A percentile compares a stretch with the other conserved stretches of the same genome.
These are phyloP conservation scores for Solenopsis invicta DNA, from an alignment of 1,140 invertebrate genomes.

Conservation along the genomic window DNA sequence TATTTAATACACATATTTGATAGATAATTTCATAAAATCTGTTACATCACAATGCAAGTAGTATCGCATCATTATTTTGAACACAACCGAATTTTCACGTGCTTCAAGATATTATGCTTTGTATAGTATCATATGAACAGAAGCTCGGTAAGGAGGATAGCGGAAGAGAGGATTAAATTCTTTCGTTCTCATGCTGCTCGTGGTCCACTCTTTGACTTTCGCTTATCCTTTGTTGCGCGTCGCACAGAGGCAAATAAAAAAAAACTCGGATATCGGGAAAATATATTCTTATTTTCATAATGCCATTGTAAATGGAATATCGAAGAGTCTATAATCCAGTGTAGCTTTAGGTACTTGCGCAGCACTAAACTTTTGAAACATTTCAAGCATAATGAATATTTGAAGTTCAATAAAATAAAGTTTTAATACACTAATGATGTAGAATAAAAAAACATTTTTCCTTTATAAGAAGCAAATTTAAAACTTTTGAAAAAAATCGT, in stretches of 20 bases:
- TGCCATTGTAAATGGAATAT: constrained; percentile 47
- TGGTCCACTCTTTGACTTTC: constrained; percentile 41
- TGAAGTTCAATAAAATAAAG: neutral
- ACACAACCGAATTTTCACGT: constrained; percentile 7
- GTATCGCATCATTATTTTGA: neutral
- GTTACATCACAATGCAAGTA: constrained; percentile 9
- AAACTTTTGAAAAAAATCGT: neutral
- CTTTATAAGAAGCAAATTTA: neutral
- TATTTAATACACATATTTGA: neutral
- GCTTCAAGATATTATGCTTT: constrained; percentile 4
- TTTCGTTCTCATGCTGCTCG: constrained; percentile 32
- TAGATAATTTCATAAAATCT: neutral
- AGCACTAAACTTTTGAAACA: neutral
- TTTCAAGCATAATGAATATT: neutral
- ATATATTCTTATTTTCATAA: constrained; percentile 45
- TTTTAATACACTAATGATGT: neutral
- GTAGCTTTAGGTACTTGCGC: neutral
- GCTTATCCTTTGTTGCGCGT: constrained; percentile 20
- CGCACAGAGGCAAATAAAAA: constrained; percentile 18
- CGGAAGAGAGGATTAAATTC: constrained; percentile 49
- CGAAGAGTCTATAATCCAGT: neutral
- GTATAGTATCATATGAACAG: constrained; percentile 40
- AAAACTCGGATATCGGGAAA: constrained; percentile 19
- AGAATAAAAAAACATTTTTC: neutral
- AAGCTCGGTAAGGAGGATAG: neutral